Conservation (phyloP, 2,888 invertebrate genomes). For the Cantharis flavilabris region DNA sequence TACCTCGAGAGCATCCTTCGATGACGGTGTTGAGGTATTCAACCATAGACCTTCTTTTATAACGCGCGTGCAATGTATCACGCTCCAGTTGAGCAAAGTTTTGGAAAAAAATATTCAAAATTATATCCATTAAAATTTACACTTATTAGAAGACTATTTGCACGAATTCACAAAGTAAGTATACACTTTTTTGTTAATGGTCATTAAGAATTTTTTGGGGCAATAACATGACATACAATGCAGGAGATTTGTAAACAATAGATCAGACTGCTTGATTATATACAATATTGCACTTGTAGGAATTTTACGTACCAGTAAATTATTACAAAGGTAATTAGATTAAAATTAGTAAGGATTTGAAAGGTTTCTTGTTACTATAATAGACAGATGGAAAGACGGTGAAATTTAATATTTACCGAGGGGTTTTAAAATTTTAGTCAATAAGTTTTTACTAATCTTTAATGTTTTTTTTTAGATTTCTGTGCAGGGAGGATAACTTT, state of each 20-base stretch:
- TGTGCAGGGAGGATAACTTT: conserved; percentile 79
- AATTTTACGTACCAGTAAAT: not conserved
- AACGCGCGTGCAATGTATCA: conserved; percentile 72
- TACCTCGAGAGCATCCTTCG: conserved; percentile 65
- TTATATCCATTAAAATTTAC: conserved; percentile 67
- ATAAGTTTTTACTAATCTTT: not conserved
- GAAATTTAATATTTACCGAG: not conserved
- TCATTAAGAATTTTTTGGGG: conserved; percentile 20
- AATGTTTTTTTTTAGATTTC: conserved; percentile 65
- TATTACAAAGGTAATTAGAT: conserved; percentile 20
- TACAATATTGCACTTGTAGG: not conserved
- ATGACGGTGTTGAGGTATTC: conserved; percentile 80
- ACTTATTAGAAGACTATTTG: conserved; percentile 18
- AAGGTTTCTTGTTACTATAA: not conserved
- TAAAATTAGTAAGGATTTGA: conserved; percentile 12
- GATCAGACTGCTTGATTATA: conserved; percentile 23
- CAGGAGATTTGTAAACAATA: conserved; percentile 12
- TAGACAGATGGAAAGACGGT: not conserved
- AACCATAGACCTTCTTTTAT: conserved; percentile 72
- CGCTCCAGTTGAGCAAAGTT: conserved; percentile 74
- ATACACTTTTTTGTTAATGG: conserved; percentile 11
- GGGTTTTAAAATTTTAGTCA: not conserved
- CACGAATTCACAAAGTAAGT: conserved; percentile 24
- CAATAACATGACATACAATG: conserved; percentile 18
- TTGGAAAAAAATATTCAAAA: conserved; percentile 81